Conservation (phyloP, 1,140 invertebrate genomes). For the Dinoponera quadriceps region DNA sequence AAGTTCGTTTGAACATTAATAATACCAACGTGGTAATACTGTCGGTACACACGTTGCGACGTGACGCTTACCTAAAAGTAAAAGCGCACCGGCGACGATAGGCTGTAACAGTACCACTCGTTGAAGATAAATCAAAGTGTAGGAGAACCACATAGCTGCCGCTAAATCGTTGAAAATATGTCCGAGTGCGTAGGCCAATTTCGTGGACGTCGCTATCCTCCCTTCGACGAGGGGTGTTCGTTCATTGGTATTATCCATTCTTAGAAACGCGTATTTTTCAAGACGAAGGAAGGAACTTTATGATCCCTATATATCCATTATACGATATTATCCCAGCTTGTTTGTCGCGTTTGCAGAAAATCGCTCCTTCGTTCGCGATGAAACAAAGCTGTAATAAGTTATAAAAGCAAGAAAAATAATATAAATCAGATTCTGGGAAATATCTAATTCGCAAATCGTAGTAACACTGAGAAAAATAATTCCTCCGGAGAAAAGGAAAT, state of each 20-base stretch:
- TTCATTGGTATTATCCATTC: constrained; percentile 66
- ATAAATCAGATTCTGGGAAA: neutral
- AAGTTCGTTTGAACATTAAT: constrained; percentile 18
- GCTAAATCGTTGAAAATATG: constrained; percentile 97
- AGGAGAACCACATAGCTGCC: constrained; percentile 97
- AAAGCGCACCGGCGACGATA: constrained; percentile 90
- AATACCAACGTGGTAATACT: neutral
- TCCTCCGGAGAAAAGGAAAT: neutral
- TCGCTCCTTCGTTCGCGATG: neutral
- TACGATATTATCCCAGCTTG: neutral
- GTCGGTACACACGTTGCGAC: neutral
- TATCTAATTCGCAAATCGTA: neutral
- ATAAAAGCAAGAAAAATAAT: neutral
- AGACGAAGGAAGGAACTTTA: neutral
- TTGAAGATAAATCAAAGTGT: constrained; percentile 95
- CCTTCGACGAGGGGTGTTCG: constrained; percentile 76
- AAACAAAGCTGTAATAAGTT: neutral
- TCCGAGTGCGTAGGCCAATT: constrained; percentile 91
- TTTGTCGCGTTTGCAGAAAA: neutral
- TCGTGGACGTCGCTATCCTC: constrained; percentile 83
- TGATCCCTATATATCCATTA: constrained; percentile 23
- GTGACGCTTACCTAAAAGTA: constrained; percentile 88
- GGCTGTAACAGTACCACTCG: constrained; percentile 91
- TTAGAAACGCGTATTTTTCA: neutral
- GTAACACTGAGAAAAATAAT: no score